Evolutionary conservation across 2,888 invertebrate genomes (phyloP), one percentile per base, ranked within the genome.

Genomic region (Exephanes ischioxanthus): DNA sequence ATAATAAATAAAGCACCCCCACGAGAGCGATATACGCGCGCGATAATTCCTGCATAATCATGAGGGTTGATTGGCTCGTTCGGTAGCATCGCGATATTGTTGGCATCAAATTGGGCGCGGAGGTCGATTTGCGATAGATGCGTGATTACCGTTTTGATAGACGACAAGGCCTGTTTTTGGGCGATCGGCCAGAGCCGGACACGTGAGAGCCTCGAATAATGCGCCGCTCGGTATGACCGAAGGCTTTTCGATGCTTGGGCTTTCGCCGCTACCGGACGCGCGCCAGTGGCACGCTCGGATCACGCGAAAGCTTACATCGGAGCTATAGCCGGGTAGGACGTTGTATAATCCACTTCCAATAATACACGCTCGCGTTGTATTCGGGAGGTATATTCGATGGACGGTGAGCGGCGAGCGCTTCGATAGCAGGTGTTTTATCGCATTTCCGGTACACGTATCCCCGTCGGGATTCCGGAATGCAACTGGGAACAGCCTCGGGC

Each of bases 351-450:
- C 70, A 22, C 51, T 61, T 70, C 48, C 70, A 78, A 81, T 81
- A 85, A 85, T 85, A 81, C 41, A 73, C 75, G 67, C 58, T 78
- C 81, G 77, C 77, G 80, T 53, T 55, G 19, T 30, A 61, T 63
- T 33, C 26, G 6, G 16, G 5, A 16, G 63, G 4, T 48, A 16
- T 45, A 4, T 16, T 48, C 45, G 63, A 63, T 22, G 14, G 58
- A 22, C 26, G 58, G 26, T 58, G 58, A 58, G 58, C 58, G 11
- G 58, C 26, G 26, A 19, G 6, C 19, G 30, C 72, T 72, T 45
- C 48, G 41, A 45, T 68, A 68, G 73, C 80, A 77, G 77, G 80
- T 84, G 84, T 84, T 84, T 84, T 81, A 81, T 84, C 55, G 77
- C 68, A 73, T 78, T 84, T 71, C 68, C 41, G 68, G 63, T 45